Conservation (phyloP, 92 coral and sea anemone species). For the Zoanthus sociatus region DNA sequence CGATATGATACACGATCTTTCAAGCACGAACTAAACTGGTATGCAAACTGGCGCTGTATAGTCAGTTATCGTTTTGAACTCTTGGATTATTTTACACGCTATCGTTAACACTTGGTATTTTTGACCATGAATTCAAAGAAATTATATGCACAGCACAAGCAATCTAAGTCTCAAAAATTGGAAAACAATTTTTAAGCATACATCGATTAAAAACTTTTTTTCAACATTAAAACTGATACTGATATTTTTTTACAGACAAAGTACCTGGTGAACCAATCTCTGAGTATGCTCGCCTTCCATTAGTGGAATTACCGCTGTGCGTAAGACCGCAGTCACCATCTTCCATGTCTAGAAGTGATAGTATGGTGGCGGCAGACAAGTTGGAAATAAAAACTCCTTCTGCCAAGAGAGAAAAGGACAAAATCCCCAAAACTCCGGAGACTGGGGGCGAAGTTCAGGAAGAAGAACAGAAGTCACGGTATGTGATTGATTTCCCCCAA, state of each 20-base stretch:
- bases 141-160: no score
- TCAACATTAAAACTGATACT: no score
- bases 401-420: constrained; percentile 76
- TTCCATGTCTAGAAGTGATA: constrained; percentile 81
- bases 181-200: no score
- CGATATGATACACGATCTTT: no score
- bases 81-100: no score
- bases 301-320: constrained; percentile 92
- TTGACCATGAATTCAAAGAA: no score
- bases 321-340: constrained; percentile 90
- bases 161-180: no score
- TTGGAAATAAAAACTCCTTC: constrained; percentile 82
- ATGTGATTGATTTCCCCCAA: not conserved
- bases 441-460: constrained; percentile 75
- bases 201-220: no score
- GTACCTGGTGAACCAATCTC: constrained; percentile 74
- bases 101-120: no score
- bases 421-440: constrained; percentile 87
- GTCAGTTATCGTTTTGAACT: no score
- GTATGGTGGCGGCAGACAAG: constrained; percentile 59
- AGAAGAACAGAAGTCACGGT: constrained; percentile 89
- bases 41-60: no score
- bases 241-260: constrained; percentile 54
- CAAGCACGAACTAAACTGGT: no score
- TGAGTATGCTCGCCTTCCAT: constrained; percentile 87